Evolutionary conservation across 2,113 vertebrate genomes (phyloP).

Genomic region (Leucopsar rothschildi): DNA sequence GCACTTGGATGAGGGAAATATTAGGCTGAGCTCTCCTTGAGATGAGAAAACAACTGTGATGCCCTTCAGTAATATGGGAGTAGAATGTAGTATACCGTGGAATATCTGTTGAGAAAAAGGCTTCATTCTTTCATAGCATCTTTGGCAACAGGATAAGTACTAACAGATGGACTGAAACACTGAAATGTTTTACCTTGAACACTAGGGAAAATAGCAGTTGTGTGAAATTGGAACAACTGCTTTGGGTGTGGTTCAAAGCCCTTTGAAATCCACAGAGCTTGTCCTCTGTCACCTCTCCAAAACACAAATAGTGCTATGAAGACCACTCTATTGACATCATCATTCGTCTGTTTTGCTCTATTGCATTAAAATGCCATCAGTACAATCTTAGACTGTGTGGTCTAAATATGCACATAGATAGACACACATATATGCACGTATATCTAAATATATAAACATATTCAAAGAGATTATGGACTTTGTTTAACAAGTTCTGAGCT

Average conservation of each 20-base stretch:
- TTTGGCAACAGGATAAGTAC: background rate
- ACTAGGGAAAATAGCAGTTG: background rate
- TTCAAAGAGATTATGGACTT: background rate
- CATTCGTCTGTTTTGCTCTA: background rate
- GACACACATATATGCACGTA: background rate
- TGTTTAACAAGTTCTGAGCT: background rate
- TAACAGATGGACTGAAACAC: background rate
- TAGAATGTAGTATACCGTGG: background rate
- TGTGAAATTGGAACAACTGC: background rate
- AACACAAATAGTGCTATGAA: background rate
- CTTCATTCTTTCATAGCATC: background rate
- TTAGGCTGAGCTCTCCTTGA: background rate
- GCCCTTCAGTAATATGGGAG: background rate
- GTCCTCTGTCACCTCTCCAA: background rate
- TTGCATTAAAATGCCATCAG: background rate
- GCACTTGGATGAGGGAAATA: background rate
- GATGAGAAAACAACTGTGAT: background rate
- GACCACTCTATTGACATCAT: background rate
- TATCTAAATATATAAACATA: background rate
- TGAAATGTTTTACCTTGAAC: background rate
- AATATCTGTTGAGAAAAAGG: background rate
- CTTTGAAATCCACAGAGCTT: background rate
- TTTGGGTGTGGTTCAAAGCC: background rate
- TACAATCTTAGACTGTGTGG: background rate
- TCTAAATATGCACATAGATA: background rate